phyloP scores from a whole-genome alignment of 2,113 vertebrate genomes.

The Corythoichthys intestinalis region DNA sequence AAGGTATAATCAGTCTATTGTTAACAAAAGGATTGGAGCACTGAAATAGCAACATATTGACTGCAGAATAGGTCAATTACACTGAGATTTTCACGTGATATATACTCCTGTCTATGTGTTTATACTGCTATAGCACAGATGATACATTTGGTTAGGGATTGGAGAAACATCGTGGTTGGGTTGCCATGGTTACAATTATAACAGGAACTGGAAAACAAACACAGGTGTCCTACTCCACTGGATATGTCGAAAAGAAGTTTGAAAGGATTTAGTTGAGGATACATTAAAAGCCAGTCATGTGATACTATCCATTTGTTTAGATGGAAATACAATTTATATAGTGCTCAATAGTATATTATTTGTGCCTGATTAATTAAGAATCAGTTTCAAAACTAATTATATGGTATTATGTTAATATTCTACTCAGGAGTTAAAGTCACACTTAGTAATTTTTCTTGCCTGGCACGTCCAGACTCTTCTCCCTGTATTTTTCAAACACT shows the following conservation, averaged over 20 bases:
- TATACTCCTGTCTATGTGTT: not conserved
- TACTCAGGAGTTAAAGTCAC: too few species aligned
- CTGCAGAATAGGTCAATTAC: not conserved
- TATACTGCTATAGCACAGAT: not conserved
- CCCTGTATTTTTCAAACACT: too few species aligned
- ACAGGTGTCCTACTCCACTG: not conserved
- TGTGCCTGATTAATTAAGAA: too few species aligned
- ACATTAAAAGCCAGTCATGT: not conserved
- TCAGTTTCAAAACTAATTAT: too few species aligned
- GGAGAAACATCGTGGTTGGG: not conserved
- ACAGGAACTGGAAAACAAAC: conserved; percentile 7
- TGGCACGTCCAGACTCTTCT: too few species aligned
- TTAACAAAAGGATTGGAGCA: not conserved
- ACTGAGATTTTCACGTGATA: not conserved
- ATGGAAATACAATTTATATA: not conserved
- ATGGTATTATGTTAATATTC: too few species aligned
- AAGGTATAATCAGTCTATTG: not conserved
- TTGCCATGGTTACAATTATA: conserved; percentile 1
- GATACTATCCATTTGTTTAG: not conserved
- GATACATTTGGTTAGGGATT: not conserved
- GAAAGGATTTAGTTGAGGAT: not conserved
- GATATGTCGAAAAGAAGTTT: not conserved
- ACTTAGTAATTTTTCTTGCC: too few species aligned
- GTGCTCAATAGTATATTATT: not conserved
- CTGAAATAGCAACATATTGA: not conserved